A percentile compares a stretch with the other conserved stretches of the same genome.
Evolutionary conservation across 53 echinoderm and acorn worm genomes (phyloP).

Genomic region (Temnopleurus reevesii): DNA sequence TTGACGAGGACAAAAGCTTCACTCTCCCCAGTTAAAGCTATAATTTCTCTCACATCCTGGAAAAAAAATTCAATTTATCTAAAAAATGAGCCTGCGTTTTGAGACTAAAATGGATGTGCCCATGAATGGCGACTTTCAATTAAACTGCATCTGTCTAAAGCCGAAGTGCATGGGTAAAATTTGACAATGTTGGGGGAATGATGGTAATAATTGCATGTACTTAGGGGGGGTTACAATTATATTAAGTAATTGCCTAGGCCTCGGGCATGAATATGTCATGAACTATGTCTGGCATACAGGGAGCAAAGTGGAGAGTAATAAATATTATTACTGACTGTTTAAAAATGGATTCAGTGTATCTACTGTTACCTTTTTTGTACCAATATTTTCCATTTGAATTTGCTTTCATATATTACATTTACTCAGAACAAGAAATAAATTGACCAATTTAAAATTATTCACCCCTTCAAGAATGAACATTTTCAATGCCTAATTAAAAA

Average conservation of each 20-base stretch:
- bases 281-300: neutral
- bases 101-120: neutral
- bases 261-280: neutral
- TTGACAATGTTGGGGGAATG: conserved; percentile 7
- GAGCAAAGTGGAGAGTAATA: neutral
- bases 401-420: neutral
- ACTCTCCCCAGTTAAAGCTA: no score
- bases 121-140: conserved; percentile 27
- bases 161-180: neutral
- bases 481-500: neutral
- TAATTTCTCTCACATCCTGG: no score
- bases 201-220: neutral
- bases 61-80: no score
- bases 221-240: conserved; percentile 23
- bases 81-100: no score
- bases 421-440: neutral
- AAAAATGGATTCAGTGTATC: no score
- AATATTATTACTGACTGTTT: neutral
- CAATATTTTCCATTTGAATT: neutral
- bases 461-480: no score
- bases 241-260: conserved; percentile 34
- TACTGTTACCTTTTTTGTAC: no score
- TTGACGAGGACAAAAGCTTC: no score
- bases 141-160: neutral
- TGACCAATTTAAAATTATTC: neutral